Base-by-base conservation (phyloP, 2,888 invertebrate species). In the Chromoteleia sp. region DNA sequence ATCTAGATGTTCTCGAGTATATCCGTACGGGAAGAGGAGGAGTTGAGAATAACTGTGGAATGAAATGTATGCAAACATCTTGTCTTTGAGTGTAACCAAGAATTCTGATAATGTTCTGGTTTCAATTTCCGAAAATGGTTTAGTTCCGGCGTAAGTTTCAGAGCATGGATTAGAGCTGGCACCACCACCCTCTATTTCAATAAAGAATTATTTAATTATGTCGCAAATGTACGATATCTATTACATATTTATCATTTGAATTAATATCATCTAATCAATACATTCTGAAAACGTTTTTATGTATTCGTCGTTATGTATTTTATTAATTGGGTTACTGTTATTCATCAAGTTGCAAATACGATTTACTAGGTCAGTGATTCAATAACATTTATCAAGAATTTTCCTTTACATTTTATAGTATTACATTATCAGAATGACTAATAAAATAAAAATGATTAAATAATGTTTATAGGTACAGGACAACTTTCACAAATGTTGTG, bases 41-140 rank as follows among this genome's bases (percentile, higher is more conserved):
- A 94, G 91, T 86, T 97, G 96, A 0, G 95, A 94, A 85, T 93
- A 96, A 1, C 96, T 95, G 89, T 97, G 97, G 87, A 96, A 94
- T 0, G 95, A 94, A 0, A 97, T 89, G 86, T 96, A 97, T 25
- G 94, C 89, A 36, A 93, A 93, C 15, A 95, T 91, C 58, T 92
- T 90, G 6, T 92, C 90, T 10, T 92, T 91, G 74, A 95, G 85
- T 0, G 92, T 89, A 0, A 84, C 86, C 14, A 95, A 92, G 86
- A 92, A 95, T 0, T 92, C 84, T 0, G 94, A 93, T 4, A 95
- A 86, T 0, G 93, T 86, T 61, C 91, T 91, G 0, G 94, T 93
- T 89, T 96, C 95, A 0, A 93, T 92, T 89, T 96, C 96, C 0
- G 96, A 96, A 88, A 96, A 96, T 0, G 96, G 93, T 0, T 88